These are phyloP conservation scores for Periplaneta americana DNA, from an alignment of 1,140 invertebrate genomes.

Conservation along the genomic window DNA sequence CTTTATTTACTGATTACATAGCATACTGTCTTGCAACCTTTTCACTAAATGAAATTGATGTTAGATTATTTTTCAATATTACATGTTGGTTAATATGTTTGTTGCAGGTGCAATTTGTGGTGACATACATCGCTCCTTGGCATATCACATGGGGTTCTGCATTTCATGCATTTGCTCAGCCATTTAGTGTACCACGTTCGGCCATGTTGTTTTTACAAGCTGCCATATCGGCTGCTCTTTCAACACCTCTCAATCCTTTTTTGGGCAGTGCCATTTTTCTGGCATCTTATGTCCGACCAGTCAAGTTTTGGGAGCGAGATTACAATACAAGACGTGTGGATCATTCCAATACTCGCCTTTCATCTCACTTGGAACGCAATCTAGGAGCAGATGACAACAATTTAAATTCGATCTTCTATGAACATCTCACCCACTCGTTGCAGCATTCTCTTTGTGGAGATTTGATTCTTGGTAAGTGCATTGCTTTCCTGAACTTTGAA, in stretches of 20 bases:
- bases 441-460: constrained; percentile 96
- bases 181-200: constrained; percentile 96
- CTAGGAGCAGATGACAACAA: constrained; percentile 96
- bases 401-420: constrained; percentile 98
- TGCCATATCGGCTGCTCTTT: constrained; percentile 83
- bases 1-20: no score
- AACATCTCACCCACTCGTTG: constrained; percentile 93
- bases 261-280: constrained; percentile 96
- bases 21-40: no score
- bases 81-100: no score
- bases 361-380: constrained; percentile 92
- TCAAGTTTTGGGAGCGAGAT: constrained; percentile 99
- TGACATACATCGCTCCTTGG: constrained; percentile 99
- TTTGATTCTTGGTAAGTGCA: constrained; percentile 65
- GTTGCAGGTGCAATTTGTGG: constrained; percentile 89
- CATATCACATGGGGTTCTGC: constrained; percentile 99
- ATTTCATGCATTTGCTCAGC: constrained; percentile 98
- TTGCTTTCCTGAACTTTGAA: no score
- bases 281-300: constrained; percentile 92
- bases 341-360: constrained; percentile 93
- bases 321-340: constrained; percentile 97
- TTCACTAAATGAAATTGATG: no score
- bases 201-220: constrained; percentile 97
- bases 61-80: no score
- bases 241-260: constrained; percentile 86